Percentiles rank a stretch among this genome's conserved stretches.
These are phyloP conservation scores for Crocidura indochinensis DNA, from an alignment of 2,797 vertebrate genomes.

Conservation along the genomic window DNA sequence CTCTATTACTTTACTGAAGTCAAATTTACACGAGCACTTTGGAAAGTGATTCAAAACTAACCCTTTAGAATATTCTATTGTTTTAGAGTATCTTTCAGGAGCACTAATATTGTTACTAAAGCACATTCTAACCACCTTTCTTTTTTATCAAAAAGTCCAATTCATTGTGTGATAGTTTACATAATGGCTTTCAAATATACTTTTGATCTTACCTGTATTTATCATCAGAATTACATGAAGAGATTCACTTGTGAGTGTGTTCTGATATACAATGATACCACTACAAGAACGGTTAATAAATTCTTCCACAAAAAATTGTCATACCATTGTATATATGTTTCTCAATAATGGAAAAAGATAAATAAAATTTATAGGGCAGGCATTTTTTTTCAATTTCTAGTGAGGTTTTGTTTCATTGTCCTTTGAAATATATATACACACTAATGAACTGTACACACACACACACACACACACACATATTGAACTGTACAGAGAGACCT, in stretches of 20 bases:
- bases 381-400: background rate
- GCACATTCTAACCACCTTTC: too few relatives aligned
- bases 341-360: constrained; percentile 10
- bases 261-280: background rate
- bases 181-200: background rate
- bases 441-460: too few relatives aligned
- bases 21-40: background rate
- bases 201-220: too few relatives aligned
- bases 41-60: background rate
- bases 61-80: background rate
- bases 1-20: background rate
- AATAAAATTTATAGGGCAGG: background rate
- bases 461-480: constrained; percentile 23
- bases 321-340: background rate
- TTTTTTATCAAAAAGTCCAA: background rate
- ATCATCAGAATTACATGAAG: too few relatives aligned
- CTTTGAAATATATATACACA: constrained; percentile 31
- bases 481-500: constrained; percentile 27
- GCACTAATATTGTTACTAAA: too few relatives aligned
- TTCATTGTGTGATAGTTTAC: background rate
- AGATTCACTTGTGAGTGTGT: background rate
- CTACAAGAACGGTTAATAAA: background rate
- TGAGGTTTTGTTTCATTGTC: constrained; percentile 22
- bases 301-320: background rate
- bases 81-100: background rate